Conservation (phyloP, 2,797 vertebrate species). For the Danio albolineatus region DNA sequence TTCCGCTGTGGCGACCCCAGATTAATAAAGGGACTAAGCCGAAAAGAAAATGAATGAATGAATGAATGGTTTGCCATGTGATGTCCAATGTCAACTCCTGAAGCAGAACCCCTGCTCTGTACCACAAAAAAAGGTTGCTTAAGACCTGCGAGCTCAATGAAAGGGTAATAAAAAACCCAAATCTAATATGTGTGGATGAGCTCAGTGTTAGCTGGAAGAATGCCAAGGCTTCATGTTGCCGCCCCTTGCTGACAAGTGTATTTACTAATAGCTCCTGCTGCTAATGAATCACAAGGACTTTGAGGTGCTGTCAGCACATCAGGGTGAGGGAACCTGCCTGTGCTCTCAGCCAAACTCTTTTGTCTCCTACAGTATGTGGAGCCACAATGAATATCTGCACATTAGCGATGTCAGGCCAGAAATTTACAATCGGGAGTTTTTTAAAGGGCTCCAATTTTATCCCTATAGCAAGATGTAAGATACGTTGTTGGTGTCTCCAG, state of each 20-base stretch:
- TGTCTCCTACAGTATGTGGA: not conserved
- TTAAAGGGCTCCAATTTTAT: too few relatives aligned
- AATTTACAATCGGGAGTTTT: too few relatives aligned
- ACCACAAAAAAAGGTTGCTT: constrained; percentile 4
- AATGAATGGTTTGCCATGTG: not conserved
- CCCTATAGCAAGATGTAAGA: too few relatives aligned
- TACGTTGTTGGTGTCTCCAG: too few relatives aligned
- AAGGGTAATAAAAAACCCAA: constrained; percentile 31
- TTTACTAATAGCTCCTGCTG: constrained; percentile 24
- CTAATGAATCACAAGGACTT: constrained; percentile 46
- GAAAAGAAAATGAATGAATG: too few relatives aligned
- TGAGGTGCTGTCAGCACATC: constrained; percentile 20
- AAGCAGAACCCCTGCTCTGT: not conserved
- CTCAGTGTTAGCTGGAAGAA: constrained; percentile 25
- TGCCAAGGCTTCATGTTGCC: constrained; percentile 36
- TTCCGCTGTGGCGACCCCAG: too few relatives aligned
- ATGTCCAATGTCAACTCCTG: not conserved
- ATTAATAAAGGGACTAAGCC: too few relatives aligned
- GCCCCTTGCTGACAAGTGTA: constrained; percentile 37
- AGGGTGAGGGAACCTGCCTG: constrained; percentile 23
- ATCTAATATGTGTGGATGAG: not conserved
- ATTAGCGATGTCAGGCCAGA: too few relatives aligned
- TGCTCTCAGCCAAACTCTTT: not conserved
- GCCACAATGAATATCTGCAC: constrained; percentile 13
- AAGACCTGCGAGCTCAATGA: not conserved